Evolutionary conservation across 2,797 vertebrate species (phyloP).

Genomic region (Hybognathus amarus): DNA sequence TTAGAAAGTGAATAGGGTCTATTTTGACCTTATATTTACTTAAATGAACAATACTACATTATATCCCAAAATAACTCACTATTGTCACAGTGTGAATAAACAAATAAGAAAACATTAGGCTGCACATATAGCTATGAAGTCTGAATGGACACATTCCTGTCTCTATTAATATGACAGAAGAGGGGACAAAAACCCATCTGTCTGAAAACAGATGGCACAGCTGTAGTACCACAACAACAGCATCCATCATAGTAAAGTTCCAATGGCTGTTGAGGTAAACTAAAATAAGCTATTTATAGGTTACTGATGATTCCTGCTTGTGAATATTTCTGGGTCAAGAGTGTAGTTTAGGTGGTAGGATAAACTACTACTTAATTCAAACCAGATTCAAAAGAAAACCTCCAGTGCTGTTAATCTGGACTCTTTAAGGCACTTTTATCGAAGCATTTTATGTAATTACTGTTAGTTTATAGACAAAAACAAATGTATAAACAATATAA

Average conservation of each 20-base stretch:
- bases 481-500: not conserved
- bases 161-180: slow-evolving; percentile 21
- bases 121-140: not conserved
- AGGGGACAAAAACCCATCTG: not conserved
- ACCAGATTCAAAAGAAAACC: not conserved
- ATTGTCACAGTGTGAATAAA: slow-evolving; percentile 7
- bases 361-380: not conserved
- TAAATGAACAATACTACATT: not conserved
- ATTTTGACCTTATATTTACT: not conserved
- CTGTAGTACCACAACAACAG: not conserved
- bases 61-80: slow-evolving; percentile 1
- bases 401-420: not conserved
- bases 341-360: not conserved
- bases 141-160: not conserved
- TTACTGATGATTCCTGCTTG: slow-evolving; percentile 12
- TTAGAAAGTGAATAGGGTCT: not conserved
- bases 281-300: not conserved
- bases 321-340: slow-evolving; percentile 1
- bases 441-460: not conserved
- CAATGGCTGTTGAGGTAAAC: not conserved
- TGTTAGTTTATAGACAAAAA: not conserved
- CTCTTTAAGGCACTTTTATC: not conserved
- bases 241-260: slow-evolving; percentile 26
- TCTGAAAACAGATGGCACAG: slow-evolving; percentile 22
- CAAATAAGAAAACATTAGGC: not conserved